These are phyloP conservation scores for Eulemur coronatus DNA, from an alignment of 2,797 vertebrate species.

Conservation along the genomic window DNA sequence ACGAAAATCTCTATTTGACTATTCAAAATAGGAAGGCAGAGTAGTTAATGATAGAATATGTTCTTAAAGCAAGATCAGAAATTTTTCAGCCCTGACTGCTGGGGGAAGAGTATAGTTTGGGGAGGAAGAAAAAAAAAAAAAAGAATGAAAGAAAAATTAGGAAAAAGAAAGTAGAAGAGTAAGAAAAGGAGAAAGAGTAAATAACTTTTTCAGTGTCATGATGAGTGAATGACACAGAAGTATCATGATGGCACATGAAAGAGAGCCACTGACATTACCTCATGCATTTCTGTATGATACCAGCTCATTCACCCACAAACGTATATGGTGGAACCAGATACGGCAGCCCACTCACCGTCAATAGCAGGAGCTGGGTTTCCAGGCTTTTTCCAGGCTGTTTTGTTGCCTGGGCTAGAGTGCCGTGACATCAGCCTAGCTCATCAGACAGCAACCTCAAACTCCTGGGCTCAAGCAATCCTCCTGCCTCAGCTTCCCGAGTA, in stretches of 20 bases:
- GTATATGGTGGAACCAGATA: background rate
- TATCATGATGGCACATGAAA: background rate
- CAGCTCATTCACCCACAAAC: background rate
- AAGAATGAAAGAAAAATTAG: background rate
- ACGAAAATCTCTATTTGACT: background rate
- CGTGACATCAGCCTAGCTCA: too few species aligned
- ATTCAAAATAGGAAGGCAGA: background rate
- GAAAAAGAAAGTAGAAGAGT: background rate
- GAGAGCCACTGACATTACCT: background rate
- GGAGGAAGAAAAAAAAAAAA: background rate
- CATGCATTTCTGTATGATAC: background rate
- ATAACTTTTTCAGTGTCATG: background rate
- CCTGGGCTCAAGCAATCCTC: too few species aligned
- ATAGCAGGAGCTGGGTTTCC: background rate
- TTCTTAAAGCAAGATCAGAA: background rate
- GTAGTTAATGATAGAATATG: background rate
- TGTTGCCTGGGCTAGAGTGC: too few species aligned
- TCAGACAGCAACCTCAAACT: too few species aligned
- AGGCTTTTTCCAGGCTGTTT: background rate
- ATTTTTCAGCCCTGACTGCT: background rate
- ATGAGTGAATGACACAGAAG: background rate
- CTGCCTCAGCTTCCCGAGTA: too few species aligned
- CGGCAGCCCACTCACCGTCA: background rate
- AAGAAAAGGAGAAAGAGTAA: background rate
- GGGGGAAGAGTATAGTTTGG: background rate